These are phyloP conservation scores for Aphidius colemani DNA, from an alignment of 2,888 invertebrate genomes.

Conservation along the genomic window DNA sequence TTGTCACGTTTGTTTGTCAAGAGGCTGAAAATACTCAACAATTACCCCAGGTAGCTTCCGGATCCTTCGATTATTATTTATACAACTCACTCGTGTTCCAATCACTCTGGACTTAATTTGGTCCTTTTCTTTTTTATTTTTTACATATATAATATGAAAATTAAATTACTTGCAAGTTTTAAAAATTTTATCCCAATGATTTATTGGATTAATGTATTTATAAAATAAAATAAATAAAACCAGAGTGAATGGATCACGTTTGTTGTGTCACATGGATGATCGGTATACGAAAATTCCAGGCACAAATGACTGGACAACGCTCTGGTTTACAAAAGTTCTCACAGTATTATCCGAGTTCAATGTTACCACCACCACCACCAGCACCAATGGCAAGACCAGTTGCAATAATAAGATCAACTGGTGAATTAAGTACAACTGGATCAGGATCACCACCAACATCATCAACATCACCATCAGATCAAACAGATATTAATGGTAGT, in stretches of 20 bases:
- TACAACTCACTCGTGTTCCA: conserved; percentile 43
- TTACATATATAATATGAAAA: background rate
- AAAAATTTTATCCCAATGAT: background rate
- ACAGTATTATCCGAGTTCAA: conserved; percentile 88
- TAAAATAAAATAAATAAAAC: conserved; percentile 25
- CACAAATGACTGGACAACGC: conserved; percentile 61
- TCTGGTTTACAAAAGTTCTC: conserved; percentile 65
- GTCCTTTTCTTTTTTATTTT: background rate
- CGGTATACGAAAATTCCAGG: conserved; percentile 61
- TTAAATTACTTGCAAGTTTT: background rate
- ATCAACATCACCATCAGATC: conserved; percentile 54
- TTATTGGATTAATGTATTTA: background rate
- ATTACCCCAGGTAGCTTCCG: conserved; percentile 70
- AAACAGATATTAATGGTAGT: conserved; percentile 57
- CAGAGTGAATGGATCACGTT: conserved; percentile 50
- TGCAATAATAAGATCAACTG: conserved; percentile 91
- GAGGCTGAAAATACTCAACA: conserved; percentile 82
- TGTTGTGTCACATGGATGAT: conserved; percentile 53
- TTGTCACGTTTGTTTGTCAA: conserved; percentile 96
- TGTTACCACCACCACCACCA: conserved; percentile 93
- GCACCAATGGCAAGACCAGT: conserved; percentile 97
- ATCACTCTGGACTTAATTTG: conserved; percentile 44
- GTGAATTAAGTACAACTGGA: conserved; percentile 66
- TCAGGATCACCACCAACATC: conserved; percentile 70
- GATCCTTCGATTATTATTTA: conserved; percentile 29